Conservation (phyloP, 2,888 invertebrate species). For the Mantis religiosa region DNA sequence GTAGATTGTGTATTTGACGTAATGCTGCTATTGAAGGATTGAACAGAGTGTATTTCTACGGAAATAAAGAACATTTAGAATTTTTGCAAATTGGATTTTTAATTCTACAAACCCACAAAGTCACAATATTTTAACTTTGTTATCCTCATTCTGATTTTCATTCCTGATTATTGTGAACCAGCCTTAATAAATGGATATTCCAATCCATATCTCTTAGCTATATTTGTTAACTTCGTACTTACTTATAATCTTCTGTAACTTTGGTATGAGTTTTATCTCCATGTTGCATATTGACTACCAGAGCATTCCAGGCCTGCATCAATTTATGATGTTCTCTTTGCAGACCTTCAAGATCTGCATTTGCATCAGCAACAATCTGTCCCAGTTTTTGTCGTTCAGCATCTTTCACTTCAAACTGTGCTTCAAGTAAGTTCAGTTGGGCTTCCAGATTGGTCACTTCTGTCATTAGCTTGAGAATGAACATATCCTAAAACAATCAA, state of each 20-base stretch:
- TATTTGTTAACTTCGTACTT: background rate
- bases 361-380: constrained; percentile 62
- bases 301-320: constrained; percentile 69
- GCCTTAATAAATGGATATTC: too few relatives aligned
- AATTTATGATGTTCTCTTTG: constrained; percentile 66
- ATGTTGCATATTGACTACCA: constrained; percentile 64
- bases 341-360: constrained; percentile 66
- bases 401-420: constrained; percentile 63
- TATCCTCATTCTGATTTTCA: too few relatives aligned
- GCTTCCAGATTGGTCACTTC: constrained; percentile 68
- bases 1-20: too few relatives aligned
- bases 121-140: too few relatives aligned
- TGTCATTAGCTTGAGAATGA: constrained; percentile 62
- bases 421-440: constrained; percentile 58
- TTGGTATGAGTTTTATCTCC: constrained; percentile 51
- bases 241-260: background rate
- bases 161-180: too few relatives aligned
- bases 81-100: too few relatives aligned
- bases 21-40: too few relatives aligned
- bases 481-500: constrained; percentile 49
- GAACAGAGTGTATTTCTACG: too few relatives aligned
- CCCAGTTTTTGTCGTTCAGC: constrained; percentile 56
- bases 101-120: too few relatives aligned
- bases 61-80: too few relatives aligned
- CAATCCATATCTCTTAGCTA: too few relatives aligned